Evolutionary conservation across 2,888 invertebrate genomes (phyloP), one percentile per base, ranked within the genome.

Genomic region (Tenthredo distinguenda): DNA sequence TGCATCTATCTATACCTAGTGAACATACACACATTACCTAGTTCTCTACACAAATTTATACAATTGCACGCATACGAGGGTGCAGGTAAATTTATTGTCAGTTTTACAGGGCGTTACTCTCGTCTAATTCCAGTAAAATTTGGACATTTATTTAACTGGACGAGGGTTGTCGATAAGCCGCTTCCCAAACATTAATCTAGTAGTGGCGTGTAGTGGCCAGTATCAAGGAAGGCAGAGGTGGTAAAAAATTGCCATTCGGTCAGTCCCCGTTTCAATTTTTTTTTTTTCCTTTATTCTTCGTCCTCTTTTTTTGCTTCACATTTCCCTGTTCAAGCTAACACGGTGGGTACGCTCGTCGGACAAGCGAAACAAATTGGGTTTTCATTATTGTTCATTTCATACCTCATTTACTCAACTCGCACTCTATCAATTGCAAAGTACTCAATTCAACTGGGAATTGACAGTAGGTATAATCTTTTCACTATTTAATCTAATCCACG

Each of bases 131-230:
- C 55, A 76, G 83, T 62, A 79, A 87, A 88, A 88, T 88, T 89
- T 85, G 72, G 83, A 84, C 86, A 85, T 89, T 85, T 86, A 85
- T 87, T 87, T 79, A 84, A 82, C 85, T 74, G 86, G 86, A 86
- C 87, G 71, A 86, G 84, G 82, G 88, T 76, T 85, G 87, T 87
- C 88, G 89, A 90, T 90, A 90, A 88, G 87, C 88, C 86, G 86
- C 82, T 84, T 84, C 81, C 71, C 85, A 86, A 82, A 86, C 86
- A 87, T 88, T 89, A 88, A 90, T 89, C 87, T 86, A 79, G 15
- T 85, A 84, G 43, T 26, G 55, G 84, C 34, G 43, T 72, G 21
- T 72, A 68, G 34, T 26, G 34, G 34, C 68, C 34, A 31, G 68
- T 68, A 34, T 68, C 68, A 18, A 68, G 34, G 68, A 34, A 68